Evolutionary conservation across 2,888 invertebrate genomes (phyloP), one percentile per base, ranked within the genome.

Genomic region (Smittia aterrima): DNA sequence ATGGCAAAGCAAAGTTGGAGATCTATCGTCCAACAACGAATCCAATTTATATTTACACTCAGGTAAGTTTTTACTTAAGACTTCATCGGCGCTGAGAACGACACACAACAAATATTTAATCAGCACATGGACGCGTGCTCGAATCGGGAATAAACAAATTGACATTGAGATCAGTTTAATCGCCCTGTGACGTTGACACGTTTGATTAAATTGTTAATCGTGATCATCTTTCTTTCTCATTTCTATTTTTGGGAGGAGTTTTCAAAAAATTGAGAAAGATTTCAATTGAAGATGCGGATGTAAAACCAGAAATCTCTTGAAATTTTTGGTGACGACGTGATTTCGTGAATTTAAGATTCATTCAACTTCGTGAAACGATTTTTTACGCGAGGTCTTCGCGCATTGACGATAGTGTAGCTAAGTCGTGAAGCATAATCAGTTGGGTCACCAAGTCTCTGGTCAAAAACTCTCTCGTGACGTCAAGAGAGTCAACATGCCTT

Each of bases 21-120:
- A 85, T 87, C 3, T 88, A 87, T 77, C 79, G 81, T 62, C 84
- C 86, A 54, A 87, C 87, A 62, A 87, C 87, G 74, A 86, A 86
- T 80, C 85, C 85, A 58, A 83, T 83, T 76, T 83, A 81, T 75
- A 82, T 83, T 77, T 81, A 82, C 80, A 83, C 83, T 66, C 85
- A 85, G 84, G 85, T 85, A 79, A 78, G 80, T 62, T 16, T 13
- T n/a, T 7, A 38, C 11, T 54, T 1, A 16, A n/a, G 16, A 24
- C 18, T 24, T 47, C 41, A 24, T 18, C 24, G 25, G 66, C 66
- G 11, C 67, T 66, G 27, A 66, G 25, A 66, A 66, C 32, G 32
- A 66, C 25, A 25, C 7, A 3, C 9, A 25, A n/a, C 1, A 27
- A 27, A 25, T 4, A n/a, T 24, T 11, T 66, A 3, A 22, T 27